Evolutionary conservation across 2,113 vertebrate species (phyloP), one percentile per base, ranked within the genome.

Genomic region (Corythoichthys haematopterus): DNA sequence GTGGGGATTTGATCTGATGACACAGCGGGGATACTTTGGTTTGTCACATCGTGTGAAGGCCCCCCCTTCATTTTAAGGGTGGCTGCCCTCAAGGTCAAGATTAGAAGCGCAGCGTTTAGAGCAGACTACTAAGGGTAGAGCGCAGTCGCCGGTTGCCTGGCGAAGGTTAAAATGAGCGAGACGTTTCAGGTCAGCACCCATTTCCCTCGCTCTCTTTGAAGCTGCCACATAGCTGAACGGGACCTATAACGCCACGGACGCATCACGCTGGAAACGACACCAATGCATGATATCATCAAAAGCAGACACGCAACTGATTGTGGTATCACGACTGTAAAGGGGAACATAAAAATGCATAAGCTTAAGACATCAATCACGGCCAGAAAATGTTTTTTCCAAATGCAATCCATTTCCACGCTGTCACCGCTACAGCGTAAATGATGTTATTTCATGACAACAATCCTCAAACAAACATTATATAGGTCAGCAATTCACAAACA

Each of bases 31-130:
- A 86, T 72, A 83, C 85, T 86, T 64, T 69, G 80, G 83, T 83
- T 90, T 91, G 86, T 91, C 89, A 91, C 74, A 87, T 82, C 70
- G 77, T 65, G 83, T 89, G 79, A 89, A 79, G 72, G 53, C 55
- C 33, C 52, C 20, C 20, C 20, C 52, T 55, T 55, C 64, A 66
- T 76, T 85, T 90, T 73, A 84, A 76, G 85, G 79, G 68, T 84
- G 81, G 78, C 76, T 85, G 81, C 76, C 38, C 72, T 88, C 72
- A 74, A 70, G 79, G 55, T 67, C 52, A 74, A 81, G 75, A 75
- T 86, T 85, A 87, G 86, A 78, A 88, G 80, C 70, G 68, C 72
- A 68, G 68, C 65, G 66, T 76, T 82, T 77, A 81, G 84, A 15
- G 14, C 51, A 77, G 77, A 87, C 65, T 11, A 38, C 65, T 68